Conservation (phyloP, 2,113 vertebrate species). For the Abramis brama region DNA sequence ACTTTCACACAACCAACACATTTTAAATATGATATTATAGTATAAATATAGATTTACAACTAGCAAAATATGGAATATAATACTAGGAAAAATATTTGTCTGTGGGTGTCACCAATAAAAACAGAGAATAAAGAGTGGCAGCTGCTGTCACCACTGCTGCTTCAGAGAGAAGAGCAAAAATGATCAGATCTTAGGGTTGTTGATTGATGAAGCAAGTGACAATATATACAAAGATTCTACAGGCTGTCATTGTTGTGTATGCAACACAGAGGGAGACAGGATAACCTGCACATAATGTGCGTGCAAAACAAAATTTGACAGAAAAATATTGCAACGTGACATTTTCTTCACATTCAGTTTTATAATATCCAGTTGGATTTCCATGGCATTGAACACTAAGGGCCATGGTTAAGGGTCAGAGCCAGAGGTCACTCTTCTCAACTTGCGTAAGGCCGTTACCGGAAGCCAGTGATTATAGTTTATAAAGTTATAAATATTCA, state of each 20-base stretch:
- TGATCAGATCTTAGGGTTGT: not conserved
- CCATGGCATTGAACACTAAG: not conserved
- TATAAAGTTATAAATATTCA: no score
- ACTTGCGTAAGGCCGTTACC: no score
- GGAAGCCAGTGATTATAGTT: no score
- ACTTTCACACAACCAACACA: not conserved
- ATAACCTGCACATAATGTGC: not conserved
- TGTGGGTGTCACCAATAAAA: slow-evolving; percentile 1
- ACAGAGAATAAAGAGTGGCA: not conserved
- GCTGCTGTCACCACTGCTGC: not conserved
- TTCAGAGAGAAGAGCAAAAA: not conserved
- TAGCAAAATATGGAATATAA: no score
- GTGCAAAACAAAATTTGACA: not conserved
- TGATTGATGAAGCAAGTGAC: slow-evolving; percentile 27
- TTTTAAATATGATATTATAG: not conserved
- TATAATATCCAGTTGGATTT: slow-evolving; percentile 7
- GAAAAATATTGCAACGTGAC: not conserved
- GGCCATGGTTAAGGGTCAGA: no score
- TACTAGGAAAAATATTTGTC: not conserved
- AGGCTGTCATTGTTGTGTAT: slow-evolving; percentile 12
- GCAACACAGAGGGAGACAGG: slow-evolving; percentile 6
- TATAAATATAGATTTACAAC: slow-evolving; percentile 1
- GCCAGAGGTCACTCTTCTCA: no score
- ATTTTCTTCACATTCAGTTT: not conserved
- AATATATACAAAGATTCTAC: not conserved